phyloP scores from a whole-genome alignment of 2,797 vertebrate species.

The Serranus cabrilla region DNA sequence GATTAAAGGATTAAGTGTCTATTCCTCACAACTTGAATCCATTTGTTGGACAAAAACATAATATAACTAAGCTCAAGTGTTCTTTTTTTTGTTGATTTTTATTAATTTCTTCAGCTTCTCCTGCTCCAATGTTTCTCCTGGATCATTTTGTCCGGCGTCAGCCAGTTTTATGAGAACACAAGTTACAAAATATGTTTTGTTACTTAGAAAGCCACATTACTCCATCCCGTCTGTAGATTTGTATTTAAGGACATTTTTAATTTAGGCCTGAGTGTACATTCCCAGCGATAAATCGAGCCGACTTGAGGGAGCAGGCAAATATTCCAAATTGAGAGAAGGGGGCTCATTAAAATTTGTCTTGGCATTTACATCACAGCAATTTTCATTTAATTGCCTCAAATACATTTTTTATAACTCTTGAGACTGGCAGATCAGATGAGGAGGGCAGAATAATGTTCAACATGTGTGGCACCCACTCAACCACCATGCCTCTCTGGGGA shows the following conservation, averaged over 20 bases:
- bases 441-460: conserved; percentile 80
- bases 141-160: conserved; percentile 45
- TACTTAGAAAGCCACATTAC: conserved; percentile 62
- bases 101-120: conserved; percentile 29
- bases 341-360: conserved; percentile 82
- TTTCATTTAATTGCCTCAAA: conserved; percentile 83
- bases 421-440: conserved; percentile 79
- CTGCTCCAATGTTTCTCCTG: conserved; percentile 45
- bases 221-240: conserved; percentile 54
- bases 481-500: conserved; percentile 73
- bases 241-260: conserved; percentile 77
- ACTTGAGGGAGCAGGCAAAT: conserved; percentile 62
- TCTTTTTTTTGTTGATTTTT: conserved; percentile 33
- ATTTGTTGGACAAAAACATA: not conserved
- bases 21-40: conserved; percentile 13
- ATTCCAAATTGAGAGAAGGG: conserved; percentile 64
- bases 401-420: conserved; percentile 83
- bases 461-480: conserved; percentile 85
- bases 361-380: conserved; percentile 78
- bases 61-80: not conserved
- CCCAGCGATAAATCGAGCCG: conserved; percentile 69
- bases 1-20: conserved; percentile 11
- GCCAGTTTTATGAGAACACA: conserved; percentile 48
- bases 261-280: conserved; percentile 62
- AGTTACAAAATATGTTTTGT: conserved; percentile 69